Base-by-base conservation (phyloP, 2,888 invertebrate genomes). In the Stegophylla sp. region DNA sequence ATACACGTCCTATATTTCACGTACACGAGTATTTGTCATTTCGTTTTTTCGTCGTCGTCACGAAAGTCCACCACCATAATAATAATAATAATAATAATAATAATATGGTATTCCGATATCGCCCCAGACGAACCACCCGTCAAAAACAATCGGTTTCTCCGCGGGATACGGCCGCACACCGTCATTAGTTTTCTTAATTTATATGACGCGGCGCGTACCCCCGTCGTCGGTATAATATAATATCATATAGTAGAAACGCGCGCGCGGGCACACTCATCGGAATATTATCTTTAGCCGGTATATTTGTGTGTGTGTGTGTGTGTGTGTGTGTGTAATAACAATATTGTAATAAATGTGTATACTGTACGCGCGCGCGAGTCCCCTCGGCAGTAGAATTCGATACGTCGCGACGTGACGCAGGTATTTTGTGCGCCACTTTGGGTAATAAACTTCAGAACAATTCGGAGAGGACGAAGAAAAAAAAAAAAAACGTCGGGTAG, bases 81-180 rank as follows among this genome's bases (percentile, higher is more conserved):
- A 12, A 23, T 59, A 53, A 20, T 10, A 5, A 15, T 53, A 53
- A 53, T 10, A 13, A 1, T 48, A 23, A 3, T 13, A 15, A 56
- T 45, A 43, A 59, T 41, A 53, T 34, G 59, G 77, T 77, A 67
- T 77, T 77, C 77, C 77, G 67, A 77, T 69, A 69, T 59, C 67
- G 59, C 76, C n/a, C n/a, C n/a, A 64, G 75, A 79, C 71, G 69
- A 51, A 51, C 77, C 67, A 51, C 77, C 67, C 61, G 61, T 79
- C 71, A 71, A 79, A 79, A 61, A 71, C 79, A 63, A 79, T 71
- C 69, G 79, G 71, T 63, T 71, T 41, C 79, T 71, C 79, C 48
- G 61, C 69, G 71, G 79, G 79, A 71, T 34, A 79, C 77, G 59
- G 59, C 34, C 69, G 56, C 48, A 23, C 67, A 23, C 67, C 61